phyloP scores from a whole-genome alignment of 2,797 vertebrate genomes.

The Mus caroli region DNA sequence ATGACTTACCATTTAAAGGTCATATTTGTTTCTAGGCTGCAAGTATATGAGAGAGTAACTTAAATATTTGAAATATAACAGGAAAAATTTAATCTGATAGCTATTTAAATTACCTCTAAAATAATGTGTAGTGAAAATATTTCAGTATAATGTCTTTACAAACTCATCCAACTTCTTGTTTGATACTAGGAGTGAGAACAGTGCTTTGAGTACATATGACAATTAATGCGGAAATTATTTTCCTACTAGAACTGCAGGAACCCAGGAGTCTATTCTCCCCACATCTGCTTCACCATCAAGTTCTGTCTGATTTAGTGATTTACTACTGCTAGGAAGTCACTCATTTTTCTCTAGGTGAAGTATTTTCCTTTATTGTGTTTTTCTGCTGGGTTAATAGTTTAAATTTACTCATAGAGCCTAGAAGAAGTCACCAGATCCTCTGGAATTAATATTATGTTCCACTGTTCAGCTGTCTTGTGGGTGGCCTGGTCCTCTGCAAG shows the following conservation, averaged over 20 bases:
- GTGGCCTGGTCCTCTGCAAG: not conserved
- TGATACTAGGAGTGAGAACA: conserved; percentile 19
- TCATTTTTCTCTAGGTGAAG: not conserved
- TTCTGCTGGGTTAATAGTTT: not conserved
- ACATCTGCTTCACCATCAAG: not conserved
- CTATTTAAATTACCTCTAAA: conserved; percentile 55
- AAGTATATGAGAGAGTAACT: not conserved
- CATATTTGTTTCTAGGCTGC: not conserved
- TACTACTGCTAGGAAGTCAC: not conserved
- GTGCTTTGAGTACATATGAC: not conserved
- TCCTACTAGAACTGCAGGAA: not conserved
- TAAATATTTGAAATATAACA: conserved; percentile 29
- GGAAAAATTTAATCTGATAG: not conserved
- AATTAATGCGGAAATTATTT: conserved; percentile 39
- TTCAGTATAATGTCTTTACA: conserved; percentile 23
- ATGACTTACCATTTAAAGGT: not conserved
- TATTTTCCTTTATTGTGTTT: not conserved
- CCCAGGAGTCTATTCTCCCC: not conserved
- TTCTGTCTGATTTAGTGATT: not conserved
- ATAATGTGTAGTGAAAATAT: conserved; percentile 43
- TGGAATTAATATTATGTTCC: not conserved
- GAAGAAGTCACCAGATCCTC: not conserved
- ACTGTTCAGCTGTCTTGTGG: too few relatives aligned
- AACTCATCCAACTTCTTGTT: conserved; percentile 31
- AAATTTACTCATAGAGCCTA: not conserved